Percentiles rank a stretch among this genome's conserved stretches.
Conservation (phyloP, 1,140 invertebrate genomes). For the Delia radicum region DNA sequence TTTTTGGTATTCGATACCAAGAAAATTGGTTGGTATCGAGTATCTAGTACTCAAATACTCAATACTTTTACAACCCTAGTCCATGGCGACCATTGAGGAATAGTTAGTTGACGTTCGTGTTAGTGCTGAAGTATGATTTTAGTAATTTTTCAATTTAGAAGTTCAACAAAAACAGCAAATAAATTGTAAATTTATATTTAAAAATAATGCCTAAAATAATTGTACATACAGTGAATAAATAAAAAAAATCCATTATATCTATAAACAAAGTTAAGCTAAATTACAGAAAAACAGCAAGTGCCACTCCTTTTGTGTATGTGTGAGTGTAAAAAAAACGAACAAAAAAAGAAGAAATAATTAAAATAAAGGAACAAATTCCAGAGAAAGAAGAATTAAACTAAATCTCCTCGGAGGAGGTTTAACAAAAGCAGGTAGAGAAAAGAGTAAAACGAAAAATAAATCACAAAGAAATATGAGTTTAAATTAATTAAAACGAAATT, state of each 20-base stretch:
- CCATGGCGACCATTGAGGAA: neutral
- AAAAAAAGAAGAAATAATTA: neutral
- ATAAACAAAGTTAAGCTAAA: neutral
- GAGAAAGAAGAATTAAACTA: neutral
- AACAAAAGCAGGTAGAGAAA: neutral
- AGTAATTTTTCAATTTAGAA: too few species aligned
- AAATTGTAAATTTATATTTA: too few species aligned
- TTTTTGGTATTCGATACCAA: too few species aligned
- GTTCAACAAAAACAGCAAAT: too few species aligned
- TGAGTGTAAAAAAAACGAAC: neutral
- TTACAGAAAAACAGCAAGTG: neutral
- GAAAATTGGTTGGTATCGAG: too few species aligned
- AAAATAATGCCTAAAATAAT: too few species aligned
- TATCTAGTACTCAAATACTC: too few species aligned
- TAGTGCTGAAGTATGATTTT: neutral
- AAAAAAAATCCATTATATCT: too few species aligned
- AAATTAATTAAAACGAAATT: neutral
- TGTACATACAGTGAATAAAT: too few species aligned
- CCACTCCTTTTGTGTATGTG: conserved; percentile 23
- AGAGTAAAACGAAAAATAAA: neutral
- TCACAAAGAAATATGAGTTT: neutral
- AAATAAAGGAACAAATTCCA: conserved; percentile 19
- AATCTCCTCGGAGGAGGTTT: neutral
- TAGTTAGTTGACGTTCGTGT: neutral
- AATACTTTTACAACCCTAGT: too few species aligned